Percentiles rank a stretch among this genome's conserved stretches.
Evolutionary conservation across 2,888 invertebrate genomes (phyloP).

Genomic region (Priapulus caudatus): DNA sequence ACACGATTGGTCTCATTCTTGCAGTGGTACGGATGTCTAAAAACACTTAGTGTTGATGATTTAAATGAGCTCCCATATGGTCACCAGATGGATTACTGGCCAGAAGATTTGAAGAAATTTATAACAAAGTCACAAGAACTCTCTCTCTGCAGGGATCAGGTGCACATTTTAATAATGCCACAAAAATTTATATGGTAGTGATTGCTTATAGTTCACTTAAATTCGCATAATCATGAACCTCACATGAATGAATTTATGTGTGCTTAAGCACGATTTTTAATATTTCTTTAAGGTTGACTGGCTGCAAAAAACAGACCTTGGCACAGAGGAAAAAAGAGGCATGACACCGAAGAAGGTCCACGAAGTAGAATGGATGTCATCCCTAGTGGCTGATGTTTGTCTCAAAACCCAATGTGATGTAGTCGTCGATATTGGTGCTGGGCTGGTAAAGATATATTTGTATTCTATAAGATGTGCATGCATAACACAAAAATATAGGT

Average conservation of each 20-base stretch:
- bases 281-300: not conserved
- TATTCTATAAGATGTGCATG: too few species aligned
- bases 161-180: too few species aligned
- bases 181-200: too few species aligned
- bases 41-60: not conserved
- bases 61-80: slow-evolving; percentile 1
- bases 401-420: not conserved
- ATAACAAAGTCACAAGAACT: not conserved
- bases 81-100: not conserved
- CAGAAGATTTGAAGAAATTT: slow-evolving; percentile 1
- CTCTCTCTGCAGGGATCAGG: not conserved
- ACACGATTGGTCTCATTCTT: not conserved
- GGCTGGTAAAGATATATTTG: too few species aligned
- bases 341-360: not conserved
- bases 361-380: not conserved
- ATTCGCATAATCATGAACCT: too few species aligned
- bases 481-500: too few species aligned
- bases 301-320: not conserved
- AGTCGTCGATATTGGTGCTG: not conserved
- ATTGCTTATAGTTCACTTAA: too few species aligned
- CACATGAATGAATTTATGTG: too few species aligned
- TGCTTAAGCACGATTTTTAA: too few species aligned
- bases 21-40: not conserved
- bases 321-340: not conserved
- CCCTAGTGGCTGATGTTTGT: not conserved